phyloP scores from a whole-genome alignment of 2,888 invertebrate genomes.

The Uropetala carovei region DNA sequence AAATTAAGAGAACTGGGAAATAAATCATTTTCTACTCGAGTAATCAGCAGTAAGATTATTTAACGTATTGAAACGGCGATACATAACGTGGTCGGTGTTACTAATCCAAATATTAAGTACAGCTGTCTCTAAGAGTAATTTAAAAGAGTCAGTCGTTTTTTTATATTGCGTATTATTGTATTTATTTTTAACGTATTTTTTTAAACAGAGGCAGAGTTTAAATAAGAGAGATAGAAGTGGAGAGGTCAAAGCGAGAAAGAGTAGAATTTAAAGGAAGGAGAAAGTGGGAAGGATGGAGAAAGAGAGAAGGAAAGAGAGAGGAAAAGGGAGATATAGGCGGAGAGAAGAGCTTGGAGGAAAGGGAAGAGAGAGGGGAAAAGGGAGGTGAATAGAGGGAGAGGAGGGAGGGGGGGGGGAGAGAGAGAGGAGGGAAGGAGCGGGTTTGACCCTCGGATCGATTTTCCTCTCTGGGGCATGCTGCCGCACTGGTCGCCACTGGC shows the following conservation, averaged over 20 bases:
- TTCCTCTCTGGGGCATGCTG: constrained; percentile 31
- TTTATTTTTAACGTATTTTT: too few relatives aligned
- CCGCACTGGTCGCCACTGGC: constrained; percentile 30
- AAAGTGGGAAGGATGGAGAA: background rate
- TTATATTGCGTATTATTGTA: too few relatives aligned
- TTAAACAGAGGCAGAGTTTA: background rate
- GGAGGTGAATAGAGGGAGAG: background rate
- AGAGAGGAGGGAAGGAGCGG: background rate
- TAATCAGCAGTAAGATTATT: too few relatives aligned
- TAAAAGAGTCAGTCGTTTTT: too few relatives aligned
- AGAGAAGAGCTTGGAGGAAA: background rate
- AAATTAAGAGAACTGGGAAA: too few relatives aligned
- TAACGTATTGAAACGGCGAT: too few relatives aligned
- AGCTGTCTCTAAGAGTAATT: too few relatives aligned
- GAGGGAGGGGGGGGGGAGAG: background rate
- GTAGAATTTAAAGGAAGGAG: too few relatives aligned
- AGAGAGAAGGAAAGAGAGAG: background rate
- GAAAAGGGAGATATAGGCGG: background rate
- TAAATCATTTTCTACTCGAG: too few relatives aligned
- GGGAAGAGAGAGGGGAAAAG: background rate
- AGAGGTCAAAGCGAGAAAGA: background rate
- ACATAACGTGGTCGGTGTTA: too few relatives aligned
- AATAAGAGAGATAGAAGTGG: background rate
- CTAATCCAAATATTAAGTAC: too few relatives aligned
- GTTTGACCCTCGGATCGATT: constrained; percentile 23